phyloP scores from a whole-genome alignment of 2,888 invertebrate species.

The Molanna angustata region DNA sequence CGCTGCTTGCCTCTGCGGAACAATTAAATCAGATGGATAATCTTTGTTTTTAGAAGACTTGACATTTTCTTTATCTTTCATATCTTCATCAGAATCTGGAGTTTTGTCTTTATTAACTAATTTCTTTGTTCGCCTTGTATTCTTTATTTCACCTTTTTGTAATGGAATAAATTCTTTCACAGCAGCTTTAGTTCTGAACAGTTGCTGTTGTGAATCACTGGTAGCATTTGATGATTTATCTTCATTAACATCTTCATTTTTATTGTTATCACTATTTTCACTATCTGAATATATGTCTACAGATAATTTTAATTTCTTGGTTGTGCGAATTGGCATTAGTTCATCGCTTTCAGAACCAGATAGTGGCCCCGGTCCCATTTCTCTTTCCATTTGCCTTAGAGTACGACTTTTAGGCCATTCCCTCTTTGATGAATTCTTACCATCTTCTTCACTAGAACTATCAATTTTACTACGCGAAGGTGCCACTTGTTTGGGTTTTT shows the following conservation, averaged over 20 bases:
- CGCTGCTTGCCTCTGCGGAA: slow-evolving; percentile 86
- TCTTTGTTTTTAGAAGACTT: slow-evolving; percentile 53
- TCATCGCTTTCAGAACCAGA: slow-evolving; percentile 80
- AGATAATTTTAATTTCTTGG: slow-evolving; percentile 58
- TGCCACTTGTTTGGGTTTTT: slow-evolving; percentile 48
- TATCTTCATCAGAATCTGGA: slow-evolving; percentile 47
- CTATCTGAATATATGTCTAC: slow-evolving; percentile 83
- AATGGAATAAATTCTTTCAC: slow-evolving; percentile 75
- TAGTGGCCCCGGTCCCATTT: slow-evolving; percentile 60
- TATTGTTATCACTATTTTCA: slow-evolving; percentile 54
- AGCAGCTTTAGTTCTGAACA: slow-evolving; percentile 77
- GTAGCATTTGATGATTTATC: slow-evolving; percentile 61
- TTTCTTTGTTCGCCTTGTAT: slow-evolving; percentile 43
- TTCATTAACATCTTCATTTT: slow-evolving; percentile 58
- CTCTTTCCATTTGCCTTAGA: slow-evolving; percentile 71
- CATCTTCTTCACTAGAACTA: slow-evolving; percentile 63
- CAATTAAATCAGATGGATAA: slow-evolving; percentile 77
- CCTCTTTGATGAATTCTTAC: slow-evolving; percentile 46
- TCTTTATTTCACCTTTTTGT: slow-evolving; percentile 45
- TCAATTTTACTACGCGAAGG: slow-evolving; percentile 51
- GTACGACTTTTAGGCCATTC: slow-evolving; percentile 57
- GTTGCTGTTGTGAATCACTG: slow-evolving; percentile 66
- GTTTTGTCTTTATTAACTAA: slow-evolving; percentile 46
- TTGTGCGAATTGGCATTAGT: slow-evolving; percentile 61
- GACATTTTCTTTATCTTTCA: slow-evolving; percentile 51